Percentiles rank a stretch among this genome's conserved stretches.
Evolutionary conservation across 2,888 invertebrate species (phyloP).

Genomic region (Caenorhabditis doughertyi): DNA sequence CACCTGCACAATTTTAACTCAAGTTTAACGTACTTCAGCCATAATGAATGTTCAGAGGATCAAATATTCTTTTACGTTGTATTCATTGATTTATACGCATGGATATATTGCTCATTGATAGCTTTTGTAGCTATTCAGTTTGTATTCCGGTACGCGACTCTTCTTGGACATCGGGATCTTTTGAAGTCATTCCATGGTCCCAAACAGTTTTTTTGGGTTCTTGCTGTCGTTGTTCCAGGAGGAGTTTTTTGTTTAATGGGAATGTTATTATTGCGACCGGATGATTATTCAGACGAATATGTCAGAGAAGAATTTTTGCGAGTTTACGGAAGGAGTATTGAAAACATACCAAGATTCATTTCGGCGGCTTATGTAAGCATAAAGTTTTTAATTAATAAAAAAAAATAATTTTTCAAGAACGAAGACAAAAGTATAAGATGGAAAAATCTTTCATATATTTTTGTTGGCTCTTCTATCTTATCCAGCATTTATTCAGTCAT

Average conservation of each 20-base stretch:
- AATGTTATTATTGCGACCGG: background rate
- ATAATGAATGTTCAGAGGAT: background rate
- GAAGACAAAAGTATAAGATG: constrained; percentile 14
- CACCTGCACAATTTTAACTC: constrained; percentile 8
- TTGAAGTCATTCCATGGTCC: constrained; percentile 16
- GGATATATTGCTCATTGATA: constrained; percentile 21
- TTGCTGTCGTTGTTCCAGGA: constrained; percentile 9
- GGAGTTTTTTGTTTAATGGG: background rate
- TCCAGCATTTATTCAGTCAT: constrained; percentile 13
- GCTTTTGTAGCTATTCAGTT: constrained; percentile 26
- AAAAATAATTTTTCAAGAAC: background rate
- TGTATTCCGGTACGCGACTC: constrained; percentile 19
- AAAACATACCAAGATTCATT: constrained; percentile 4
- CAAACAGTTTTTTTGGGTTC: background rate
- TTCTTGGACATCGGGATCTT: background rate
- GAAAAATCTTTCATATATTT: constrained; percentile 12
- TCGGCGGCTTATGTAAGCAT: background rate
- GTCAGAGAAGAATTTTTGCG: background rate
- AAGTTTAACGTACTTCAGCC: constrained; percentile 17
- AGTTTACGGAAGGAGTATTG: background rate
- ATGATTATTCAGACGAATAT: constrained; percentile 22
- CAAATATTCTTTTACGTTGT: background rate
- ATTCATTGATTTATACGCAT: constrained; percentile 1
- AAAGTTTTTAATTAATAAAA: background rate
- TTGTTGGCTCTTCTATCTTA: constrained; percentile 14